phyloP scores from a whole-genome alignment of 2,113 vertebrate species.

The Eretmochelys imbricata region DNA sequence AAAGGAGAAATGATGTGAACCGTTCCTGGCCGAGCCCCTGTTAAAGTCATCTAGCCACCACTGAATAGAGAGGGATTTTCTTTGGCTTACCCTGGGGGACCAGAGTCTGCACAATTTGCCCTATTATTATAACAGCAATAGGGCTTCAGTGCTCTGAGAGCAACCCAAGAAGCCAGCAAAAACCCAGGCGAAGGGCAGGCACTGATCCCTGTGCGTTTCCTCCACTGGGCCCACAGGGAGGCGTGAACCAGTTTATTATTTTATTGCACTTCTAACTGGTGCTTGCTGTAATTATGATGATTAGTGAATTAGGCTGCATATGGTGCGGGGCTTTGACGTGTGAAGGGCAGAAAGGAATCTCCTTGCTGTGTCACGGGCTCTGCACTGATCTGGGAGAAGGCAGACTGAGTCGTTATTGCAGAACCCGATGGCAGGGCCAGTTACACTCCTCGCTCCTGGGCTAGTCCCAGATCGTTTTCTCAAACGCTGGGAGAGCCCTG shows the following conservation, averaged over 20 bases:
- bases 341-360: not conserved
- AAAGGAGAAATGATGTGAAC: not conserved
- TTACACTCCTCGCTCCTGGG: not conserved
- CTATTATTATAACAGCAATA: not conserved
- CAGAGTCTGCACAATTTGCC: not conserved
- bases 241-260: not conserved
- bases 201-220: not conserved
- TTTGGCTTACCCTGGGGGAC: not conserved
- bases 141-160: not conserved
- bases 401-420: not conserved
- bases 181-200: not conserved
- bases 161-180: too few species aligned
- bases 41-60: not conserved
- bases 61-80: not conserved
- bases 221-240: not conserved
- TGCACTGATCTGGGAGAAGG: not conserved
- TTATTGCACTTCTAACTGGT: not conserved
- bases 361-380: not conserved
- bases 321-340: not conserved
- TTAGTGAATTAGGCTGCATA: conserved; percentile 29
- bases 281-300: not conserved
- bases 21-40: not conserved
- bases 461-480: not conserved
- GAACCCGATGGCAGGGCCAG: not conserved
- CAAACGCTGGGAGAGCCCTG: not conserved